Evolutionary conservation across 1,140 invertebrate genomes (phyloP), one percentile per base, ranked within the genome.

Genomic region (Rhagoletis zephyria): DNA sequence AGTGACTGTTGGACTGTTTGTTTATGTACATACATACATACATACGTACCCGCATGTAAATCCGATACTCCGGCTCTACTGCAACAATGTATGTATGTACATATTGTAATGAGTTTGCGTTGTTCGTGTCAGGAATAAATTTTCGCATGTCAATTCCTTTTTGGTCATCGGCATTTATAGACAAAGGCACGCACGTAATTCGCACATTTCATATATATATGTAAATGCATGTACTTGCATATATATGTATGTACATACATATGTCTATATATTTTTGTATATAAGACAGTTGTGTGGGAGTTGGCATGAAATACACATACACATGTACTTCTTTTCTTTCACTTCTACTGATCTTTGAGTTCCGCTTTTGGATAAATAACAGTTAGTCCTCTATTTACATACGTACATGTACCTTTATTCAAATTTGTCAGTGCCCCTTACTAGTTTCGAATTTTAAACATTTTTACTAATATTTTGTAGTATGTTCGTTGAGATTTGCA

Each of bases 61-160:
- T 67, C 19, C 30, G 19, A 40, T 30, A 10, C 65, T 60, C 12
- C 12, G 59, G 6, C 12, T 60, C 12, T 60, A 12, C 12, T 60
- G 59, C 12, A 74, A 74, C 14, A 74, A 74, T 74, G 30, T 30
- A 30, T 30, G 30, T 30, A 30, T 30, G 30, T 30, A 30, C 30
- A 40, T 12, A 5, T 16, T 74, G 42, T 45, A 74, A 74, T 74
- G 67, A 74, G 45, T 74, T 48, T 74, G 42, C 42, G 67, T 40
- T 74, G 45, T 74, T 48, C 42, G 14, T 70, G 40, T 70, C 65
- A 70, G 40, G 10, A 12, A 70, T 67, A 70, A 40, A 70, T 40
- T 70, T 70, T 42, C 65, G 19, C 14, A 70, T 70, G 65, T 42
- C 65, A 45, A 65, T 70, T 45, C 65, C 42, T 45, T 70, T 9